Evolutionary conservation across 2,797 vertebrate genomes (phyloP), one percentile per base, ranked within the genome.

Genomic region (Erpetoichthys calabaricus): DNA sequence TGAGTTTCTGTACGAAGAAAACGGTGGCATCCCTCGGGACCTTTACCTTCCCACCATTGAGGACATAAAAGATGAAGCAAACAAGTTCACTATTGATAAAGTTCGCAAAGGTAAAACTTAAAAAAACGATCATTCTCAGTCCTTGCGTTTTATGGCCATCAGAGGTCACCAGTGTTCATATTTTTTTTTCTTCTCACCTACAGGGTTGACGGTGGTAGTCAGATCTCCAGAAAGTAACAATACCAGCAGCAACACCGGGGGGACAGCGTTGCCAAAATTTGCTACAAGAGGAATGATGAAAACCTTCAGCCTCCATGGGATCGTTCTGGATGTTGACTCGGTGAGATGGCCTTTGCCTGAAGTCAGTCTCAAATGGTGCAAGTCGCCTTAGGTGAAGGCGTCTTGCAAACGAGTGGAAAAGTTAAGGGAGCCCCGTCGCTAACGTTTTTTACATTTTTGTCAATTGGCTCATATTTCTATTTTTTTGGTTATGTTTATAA

Each of bases 61-160:
- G 69, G 96, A 99, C 45, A 98, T 99, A 68, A 98, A 97, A 74
- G 96, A 98, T 0, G 96, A 99, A 73, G 96, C 96, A 59, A 98
- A 96, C 79, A 99, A 99, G 74, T 98, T 99, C 75, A 99, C 94
- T 2, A 89, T 92, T 25, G 95, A 99, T 76, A 99, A 98, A 97
- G 95, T 99, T 67, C 93, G 94, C 67, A 98, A 98, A 98, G 96
- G 96, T 98, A 79, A 59, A 55, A 51, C 42, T 45, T 55, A 56
- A 66, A 45, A 43, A 10, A 4, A 4, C 57, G 55, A 6, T 4
- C 58, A 59, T 63, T 55, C 53, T 42, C 42, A 49, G 41, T 7
- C 45, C 8, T 4, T 8, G 7, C 44, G 47, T 4, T 3, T 58
- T 55, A 60, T 47, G 51, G 4, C 43, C 7, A 10, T 44, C 41